Base-by-base conservation (phyloP, 2,113 vertebrate species). In the Enhydra lutris region DNA sequence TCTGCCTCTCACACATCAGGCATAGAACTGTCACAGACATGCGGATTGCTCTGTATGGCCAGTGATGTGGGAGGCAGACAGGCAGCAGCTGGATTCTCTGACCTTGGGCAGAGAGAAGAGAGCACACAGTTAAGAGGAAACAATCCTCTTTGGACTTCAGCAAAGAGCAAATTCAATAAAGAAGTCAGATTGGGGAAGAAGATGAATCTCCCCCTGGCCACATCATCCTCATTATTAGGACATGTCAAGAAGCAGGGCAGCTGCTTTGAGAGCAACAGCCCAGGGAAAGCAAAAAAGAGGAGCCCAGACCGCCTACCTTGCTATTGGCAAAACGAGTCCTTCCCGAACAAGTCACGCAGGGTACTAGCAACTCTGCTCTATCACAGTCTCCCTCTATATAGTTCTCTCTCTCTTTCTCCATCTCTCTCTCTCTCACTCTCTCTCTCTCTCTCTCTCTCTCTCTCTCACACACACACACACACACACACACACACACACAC, bases 211-310 rank as follows among this genome's bases (percentile, higher is more conserved):
- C 94, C 90, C 67, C 34, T 91, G 80, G 96, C 76, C 92, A 96
- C 74, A 95, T 96, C 92, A 97, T 85, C 84, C 39, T 94, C 59
- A 63, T 97, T 96, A 97, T 97, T 94, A 97, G 86, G 83, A 92
- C 81, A 96, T 81, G 97, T 97, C 89, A 97, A 94, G 92, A 97
- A 96, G 79, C 55, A 1, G 55, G 87, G 83, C 89, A 91, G 96
- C 96, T 96, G 89, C 86, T 95, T 86, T 90, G 74, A 97, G 92
- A 83, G 96, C 89, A 98, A 85, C 86, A 95, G 91, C 96, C 82
- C 0, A 63, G 59, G 86, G 91, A 94, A 91, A 91, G 83, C 94
- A 71, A 81, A 92, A 84, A 87, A 94, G 42, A 94, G 81, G 24
- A 95, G 34, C 23, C 78, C 67, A 90, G 94, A 88, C 45, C 50